Evolutionary conservation across 2,888 invertebrate genomes (phyloP).

Genomic region (Omphaloscelis lunosa): DNA sequence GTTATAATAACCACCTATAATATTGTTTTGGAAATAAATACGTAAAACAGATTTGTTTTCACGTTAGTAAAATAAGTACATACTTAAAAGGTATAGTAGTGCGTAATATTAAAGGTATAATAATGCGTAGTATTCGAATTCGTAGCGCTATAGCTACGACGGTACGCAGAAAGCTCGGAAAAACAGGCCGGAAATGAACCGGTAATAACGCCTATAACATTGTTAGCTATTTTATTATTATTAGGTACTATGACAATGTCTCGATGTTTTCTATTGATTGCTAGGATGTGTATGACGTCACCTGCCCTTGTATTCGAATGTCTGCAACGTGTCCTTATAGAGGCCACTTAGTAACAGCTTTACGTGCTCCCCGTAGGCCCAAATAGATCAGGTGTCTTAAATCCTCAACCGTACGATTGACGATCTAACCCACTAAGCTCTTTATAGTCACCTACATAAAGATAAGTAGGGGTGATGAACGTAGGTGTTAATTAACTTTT

Average conservation of each 20-base stretch:
- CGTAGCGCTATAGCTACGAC: slow-evolving; percentile 31
- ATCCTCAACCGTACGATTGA: slow-evolving; percentile 12
- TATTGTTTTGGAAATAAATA: slow-evolving; percentile 19
- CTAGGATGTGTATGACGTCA: slow-evolving; percentile 46
- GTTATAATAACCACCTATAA: background rate
- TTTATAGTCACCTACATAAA: slow-evolving; percentile 3
- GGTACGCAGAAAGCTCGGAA: slow-evolving; percentile 6
- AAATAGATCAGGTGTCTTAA: slow-evolving; percentile 47
- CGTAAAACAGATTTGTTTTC: background rate
- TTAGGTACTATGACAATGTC: slow-evolving; percentile 19
- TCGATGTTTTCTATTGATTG: slow-evolving; percentile 31
- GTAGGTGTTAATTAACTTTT: slow-evolving; percentile 16
- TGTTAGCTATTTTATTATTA: slow-evolving; percentile 25
- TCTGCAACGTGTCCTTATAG: slow-evolving; percentile 21
- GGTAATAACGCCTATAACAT: slow-evolving; percentile 4
- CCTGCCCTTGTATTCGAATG: slow-evolving; percentile 19
- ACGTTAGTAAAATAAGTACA: background rate
- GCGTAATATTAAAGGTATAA: no score
- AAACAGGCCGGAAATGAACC: slow-evolving; percentile 31
- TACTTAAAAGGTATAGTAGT: background rate
- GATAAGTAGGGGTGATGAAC: slow-evolving; percentile 3
- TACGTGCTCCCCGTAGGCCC: slow-evolving; percentile 21
- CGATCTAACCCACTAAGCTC: slow-evolving; percentile 10
- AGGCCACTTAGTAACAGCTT: slow-evolving; percentile 44
- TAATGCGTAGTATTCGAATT: background rate